Base-by-base conservation (phyloP, 2,888 invertebrate genomes). In the Cataglyphis altisquamis region DNA sequence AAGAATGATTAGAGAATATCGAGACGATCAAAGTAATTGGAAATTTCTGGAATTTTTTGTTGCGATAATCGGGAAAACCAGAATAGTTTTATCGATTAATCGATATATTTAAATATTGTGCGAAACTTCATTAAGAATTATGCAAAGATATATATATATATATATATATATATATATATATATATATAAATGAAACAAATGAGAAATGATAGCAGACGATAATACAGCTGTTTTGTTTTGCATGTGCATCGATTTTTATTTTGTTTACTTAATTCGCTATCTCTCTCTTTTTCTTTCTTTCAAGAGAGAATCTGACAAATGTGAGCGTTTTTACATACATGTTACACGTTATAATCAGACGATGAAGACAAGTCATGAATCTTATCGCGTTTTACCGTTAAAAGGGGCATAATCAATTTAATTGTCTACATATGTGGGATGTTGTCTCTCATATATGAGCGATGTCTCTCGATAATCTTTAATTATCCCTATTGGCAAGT, bases 401-500 rank as follows among this genome's bases (percentile, higher is more conserved):
- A 80, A 72, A 72, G 21, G 48, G 32, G 36, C 21, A 8, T 60
- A 72, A 80, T 80, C 78, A 72, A 80, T 80, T 80, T 78, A 25
- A 32, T 45, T 45, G 72, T 12, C 25, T 32, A 36, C 36, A 52
- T n/a, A 6, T 25, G 18, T 32, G 36, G 32, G 60, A 48, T 72
- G 78, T 72, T 62, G 70, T 78, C 36, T 21, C 57, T 10, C 25
- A 32, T 32, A 6, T 32, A 6, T 32, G 6, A 10, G 57, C 21
- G 70, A 70, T 60, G 78, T 80, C 25, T 62, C 45, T 25, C 72
- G 72, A 72, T 72, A 80, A 80, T 80, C 78, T 80, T 80, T 80
- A 80, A 80, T 80, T 80, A 80, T 80, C 45, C 70, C 72, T 45
- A 60, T 72, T 48, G 70, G 72, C 78, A 78, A 78, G 70, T 78